phyloP scores from a whole-genome alignment of 2,888 invertebrate species.

The Dichetophora obliterata region DNA sequence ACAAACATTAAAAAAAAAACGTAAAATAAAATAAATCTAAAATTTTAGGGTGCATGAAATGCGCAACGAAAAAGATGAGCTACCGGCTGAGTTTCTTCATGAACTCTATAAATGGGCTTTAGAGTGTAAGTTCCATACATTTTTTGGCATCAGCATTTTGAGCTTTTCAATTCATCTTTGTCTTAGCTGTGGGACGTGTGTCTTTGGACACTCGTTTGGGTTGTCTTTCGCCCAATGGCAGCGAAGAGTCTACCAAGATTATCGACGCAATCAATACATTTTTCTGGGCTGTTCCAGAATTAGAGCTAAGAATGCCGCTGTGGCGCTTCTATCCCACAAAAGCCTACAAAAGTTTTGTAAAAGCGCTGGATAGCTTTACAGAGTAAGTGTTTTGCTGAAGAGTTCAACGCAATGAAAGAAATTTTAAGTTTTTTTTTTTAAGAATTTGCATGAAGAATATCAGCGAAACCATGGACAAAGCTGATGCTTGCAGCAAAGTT shows the following conservation, averaged over 20 bases:
- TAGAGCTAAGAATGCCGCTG: conserved; percentile 81
- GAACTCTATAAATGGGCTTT: conserved; percentile 94
- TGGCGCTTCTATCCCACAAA: conserved; percentile 82
- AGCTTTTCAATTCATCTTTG: neutral
- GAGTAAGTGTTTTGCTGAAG: conserved; percentile 71
- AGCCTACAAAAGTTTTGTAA: conserved; percentile 79
- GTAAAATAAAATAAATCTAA: neutral
- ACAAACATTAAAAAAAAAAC: neutral
- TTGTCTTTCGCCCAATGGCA: conserved; percentile 74
- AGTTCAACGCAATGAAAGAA: neutral
- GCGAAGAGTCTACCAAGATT: conserved; percentile 81
- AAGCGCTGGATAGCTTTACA: conserved; percentile 80
- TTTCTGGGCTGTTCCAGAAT: conserved; percentile 82
- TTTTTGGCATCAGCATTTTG: neutral
- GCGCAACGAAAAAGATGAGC: conserved; percentile 76
- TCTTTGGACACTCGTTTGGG: conserved; percentile 85
- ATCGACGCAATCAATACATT: conserved; percentile 83
- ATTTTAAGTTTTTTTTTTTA: conserved; percentile 4
- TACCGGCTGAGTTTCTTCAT: conserved; percentile 86
- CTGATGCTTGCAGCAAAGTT: conserved; percentile 56
- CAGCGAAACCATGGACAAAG: conserved; percentile 71
- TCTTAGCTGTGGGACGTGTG: conserved; percentile 82
- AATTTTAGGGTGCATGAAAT: conserved; percentile 75
- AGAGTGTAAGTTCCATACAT: conserved; percentile 79
- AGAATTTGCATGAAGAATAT: conserved; percentile 75